Evolutionary conservation across 2,113 vertebrate genomes (phyloP), one percentile per base, ranked within the genome.

Genomic region (Mungos mungo): DNA sequence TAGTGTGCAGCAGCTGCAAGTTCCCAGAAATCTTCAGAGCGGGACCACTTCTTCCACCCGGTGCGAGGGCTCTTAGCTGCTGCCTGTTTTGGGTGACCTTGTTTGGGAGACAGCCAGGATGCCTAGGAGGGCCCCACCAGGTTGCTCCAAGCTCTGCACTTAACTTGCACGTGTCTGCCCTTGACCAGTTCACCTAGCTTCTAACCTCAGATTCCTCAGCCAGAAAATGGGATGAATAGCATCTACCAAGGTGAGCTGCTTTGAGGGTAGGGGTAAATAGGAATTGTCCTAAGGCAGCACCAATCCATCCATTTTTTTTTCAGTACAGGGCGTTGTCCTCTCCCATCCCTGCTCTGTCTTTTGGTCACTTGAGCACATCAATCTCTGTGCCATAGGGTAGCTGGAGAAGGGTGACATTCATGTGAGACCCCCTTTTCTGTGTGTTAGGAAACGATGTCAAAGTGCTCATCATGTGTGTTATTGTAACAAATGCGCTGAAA

Each of bases 1-100:
- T 98, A 97, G 95, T 88, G 80, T 95, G 96, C 66, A 90, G 69
- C 92, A 96, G 97, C 95, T 93, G 38, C 90, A 94, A 88, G 94
- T 94, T 94, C 81, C 96, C 94, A 72, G 94, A 95, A 98, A 95
- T 95, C 94, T 96, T 97, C 96, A 72, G 65, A 96, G 96, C 0
- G 81, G 90, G 95, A 90, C 92, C 92, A 87, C 87, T 96, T 92
- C 92, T 41, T 69, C 63, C 4, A 7, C 54, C 82, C 72, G 23
- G 86, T 19, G 54, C 0, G 11, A 92, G 79, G 89, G 50, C 83
- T 27, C 65, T 68, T 35, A 35, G 85, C 93, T 81, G 90, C 84
- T 85, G 60, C 66, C 35, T 23, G 29, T 19, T 33, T 81, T 60
- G 16, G 13, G 27, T 41, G 71, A 60, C 77, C 71, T 88, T 29